Evolutionary conservation across 2,797 vertebrate species (phyloP).

Genomic region (Myiotriccus ornatus): DNA sequence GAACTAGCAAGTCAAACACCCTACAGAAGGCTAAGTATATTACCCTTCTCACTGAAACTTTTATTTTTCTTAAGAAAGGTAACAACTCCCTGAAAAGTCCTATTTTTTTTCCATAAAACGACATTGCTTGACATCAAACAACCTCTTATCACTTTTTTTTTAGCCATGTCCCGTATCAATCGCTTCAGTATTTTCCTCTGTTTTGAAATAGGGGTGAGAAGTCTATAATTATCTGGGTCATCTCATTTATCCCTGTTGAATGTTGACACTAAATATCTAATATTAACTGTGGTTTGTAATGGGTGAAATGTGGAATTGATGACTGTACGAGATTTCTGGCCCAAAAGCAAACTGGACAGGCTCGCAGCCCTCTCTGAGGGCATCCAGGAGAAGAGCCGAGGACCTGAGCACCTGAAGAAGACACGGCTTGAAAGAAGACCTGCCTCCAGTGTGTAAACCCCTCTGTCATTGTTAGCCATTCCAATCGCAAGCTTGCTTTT

Average conservation of each 20-base stretch:
- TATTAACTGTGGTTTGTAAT: background rate
- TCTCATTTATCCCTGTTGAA: background rate
- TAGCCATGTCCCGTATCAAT: background rate
- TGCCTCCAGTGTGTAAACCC: background rate
- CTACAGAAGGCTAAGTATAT: background rate
- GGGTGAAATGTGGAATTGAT: background rate
- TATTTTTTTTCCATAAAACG: background rate
- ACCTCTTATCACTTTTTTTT: background rate
- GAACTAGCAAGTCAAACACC: background rate
- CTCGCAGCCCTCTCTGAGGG: rapidly evolving
- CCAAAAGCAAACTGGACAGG: background rate
- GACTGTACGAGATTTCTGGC: background rate
- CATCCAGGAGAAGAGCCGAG: background rate
- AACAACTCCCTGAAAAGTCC: background rate
- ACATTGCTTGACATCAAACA: background rate
- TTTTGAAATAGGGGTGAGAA: background rate
- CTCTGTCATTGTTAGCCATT: background rate
- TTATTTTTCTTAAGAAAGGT: background rate
- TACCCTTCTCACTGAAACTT: background rate
- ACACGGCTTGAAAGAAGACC: background rate
- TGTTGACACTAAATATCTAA: background rate
- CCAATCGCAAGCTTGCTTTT: background rate
- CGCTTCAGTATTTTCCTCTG: background rate
- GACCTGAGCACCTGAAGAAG: background rate
- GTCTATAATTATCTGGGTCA: background rate